Percentiles rank a stretch among this genome's conserved stretches.
Evolutionary conservation across 2,113 vertebrate genomes (phyloP).

Genomic region (Zeus faber): DNA sequence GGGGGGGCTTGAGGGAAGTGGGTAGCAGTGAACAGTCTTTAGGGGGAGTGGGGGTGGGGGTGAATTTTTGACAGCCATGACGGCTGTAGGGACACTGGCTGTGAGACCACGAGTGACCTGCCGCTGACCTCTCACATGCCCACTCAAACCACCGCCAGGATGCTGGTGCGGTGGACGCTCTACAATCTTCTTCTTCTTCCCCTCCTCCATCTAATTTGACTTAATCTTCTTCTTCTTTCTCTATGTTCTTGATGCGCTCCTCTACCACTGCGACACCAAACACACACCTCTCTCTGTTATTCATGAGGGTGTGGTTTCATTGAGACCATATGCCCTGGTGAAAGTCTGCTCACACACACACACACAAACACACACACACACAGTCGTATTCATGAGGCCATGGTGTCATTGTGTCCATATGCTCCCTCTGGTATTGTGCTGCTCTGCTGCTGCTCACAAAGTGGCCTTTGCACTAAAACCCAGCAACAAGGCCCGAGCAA

Average conservation of each 20-base stretch:
- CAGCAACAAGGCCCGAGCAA: slow-evolving; percentile 56
- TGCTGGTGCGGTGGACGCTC: too few relatives aligned
- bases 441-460: slow-evolving; percentile 71
- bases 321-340: slow-evolving; percentile 66
- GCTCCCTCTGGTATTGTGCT: slow-evolving; percentile 75
- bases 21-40: background rate
- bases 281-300: slow-evolving; percentile 45
- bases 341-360: slow-evolving; percentile 31
- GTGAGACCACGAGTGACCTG: slow-evolving; percentile 16
- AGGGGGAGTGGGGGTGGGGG: slow-evolving; percentile 1
- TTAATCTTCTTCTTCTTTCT: slow-evolving; percentile 23
- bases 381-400: slow-evolving; percentile 69
- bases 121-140: slow-evolving; percentile 14
- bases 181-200: too few relatives aligned
- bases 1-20: too few relatives aligned
- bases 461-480: slow-evolving; percentile 67
- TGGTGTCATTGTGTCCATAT: slow-evolving; percentile 79
- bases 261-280: background rate
- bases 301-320: slow-evolving; percentile 56
- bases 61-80: background rate
- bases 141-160: too few relatives aligned
- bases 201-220: too few relatives aligned
- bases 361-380: slow-evolving; percentile 45
- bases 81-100: background rate
- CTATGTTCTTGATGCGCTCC: background rate